A percentile compares a stretch with the other conserved stretches of the same genome.
Evolutionary conservation across 2,113 vertebrate genomes (phyloP).

Genomic region (Amphiprion ocellaris): DNA sequence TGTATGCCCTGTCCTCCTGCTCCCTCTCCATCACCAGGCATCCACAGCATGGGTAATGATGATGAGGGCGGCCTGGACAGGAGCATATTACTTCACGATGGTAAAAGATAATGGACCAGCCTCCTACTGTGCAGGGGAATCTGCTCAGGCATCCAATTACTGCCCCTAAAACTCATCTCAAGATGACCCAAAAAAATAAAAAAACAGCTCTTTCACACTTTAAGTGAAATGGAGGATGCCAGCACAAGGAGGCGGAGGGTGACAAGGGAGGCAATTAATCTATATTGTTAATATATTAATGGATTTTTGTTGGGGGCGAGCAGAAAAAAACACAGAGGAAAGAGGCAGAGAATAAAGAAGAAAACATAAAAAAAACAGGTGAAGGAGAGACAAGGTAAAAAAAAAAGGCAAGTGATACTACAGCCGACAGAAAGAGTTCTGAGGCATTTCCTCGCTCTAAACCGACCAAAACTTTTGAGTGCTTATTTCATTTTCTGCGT

Average conservation of each 20-base stretch:
- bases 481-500: conserved; percentile 68
- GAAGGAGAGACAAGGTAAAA: conserved; percentile 12
- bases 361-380: conserved; percentile 24
- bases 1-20: conserved; percentile 76
- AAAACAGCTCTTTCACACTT: conserved; percentile 47
- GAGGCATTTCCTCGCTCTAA: conserved; percentile 51
- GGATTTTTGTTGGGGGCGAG: conserved; percentile 40
- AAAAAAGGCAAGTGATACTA: conserved; percentile 18
- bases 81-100: conserved; percentile 73
- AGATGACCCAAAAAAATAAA: conserved; percentile 68
- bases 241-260: conserved; percentile 27
- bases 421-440: conserved; percentile 31
- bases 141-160: conserved; percentile 80
- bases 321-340: conserved; percentile 4
- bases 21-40: conserved; percentile 76
- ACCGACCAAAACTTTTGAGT: conserved; percentile 64
- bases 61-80: conserved; percentile 77
- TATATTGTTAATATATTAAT: conserved; percentile 64
- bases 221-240: conserved; percentile 47
- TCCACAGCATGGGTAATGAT: conserved; percentile 79
- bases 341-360: neutral
- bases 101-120: conserved; percentile 80
- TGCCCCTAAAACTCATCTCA: conserved; percentile 75
- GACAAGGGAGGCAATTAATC: conserved; percentile 60
- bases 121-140: conserved; percentile 74